Evolutionary conservation across 53 echinoderm and acorn worm species (phyloP), one percentile per base, ranked within the genome.

Genomic region (Patiria pectinifera): DNA sequence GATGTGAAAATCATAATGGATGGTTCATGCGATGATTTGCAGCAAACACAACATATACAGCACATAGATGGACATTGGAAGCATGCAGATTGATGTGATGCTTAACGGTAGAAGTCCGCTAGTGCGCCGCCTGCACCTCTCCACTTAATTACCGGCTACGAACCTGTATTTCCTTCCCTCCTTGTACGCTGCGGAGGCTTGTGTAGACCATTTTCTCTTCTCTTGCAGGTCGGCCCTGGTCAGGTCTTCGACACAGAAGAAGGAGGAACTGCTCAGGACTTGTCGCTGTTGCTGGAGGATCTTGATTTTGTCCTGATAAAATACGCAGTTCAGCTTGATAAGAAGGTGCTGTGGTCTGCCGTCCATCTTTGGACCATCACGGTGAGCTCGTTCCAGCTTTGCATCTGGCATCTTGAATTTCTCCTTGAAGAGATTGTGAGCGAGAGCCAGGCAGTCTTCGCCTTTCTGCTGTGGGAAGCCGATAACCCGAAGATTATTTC

Each of bases 331-430:
- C 3, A 85, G 3, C 71, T 85, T 85, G 8, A 85, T 45, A 3
- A 85, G 69, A 8, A 85, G 71, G n/a, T 85, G 83, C 62, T 70
- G 85, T 45, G 85, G 85, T 61, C 62, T 85, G 5, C 71, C 71
- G 21, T 69, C 45, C 23, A 85, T 45, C 48, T 70, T 85, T 11
- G 71, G 85, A 2, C 71, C 85, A 46, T 85, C 71, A 61, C 85
- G 85, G 45, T 85, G 85, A 24, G 85, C 85, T 15, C 85, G 69
- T 85, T 85, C 85, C 46, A 85, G n/a, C 71, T 69, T 70, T 6
- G 15, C 69, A 18, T 71, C 71, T 1, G 69, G 4, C 69, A 85
- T 69, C 12, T 45, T 25, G 61, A 85, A 85, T 46, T 85, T 70
- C 16, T 85, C 69, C 69, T 45, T 85, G 16, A 85, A 14, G 46